A percentile compares a stretch with the other conserved stretches of the same genome.
These are phyloP conservation scores for Drosophila mayri DNA, from an alignment of 1,140 invertebrate genomes.

Conservation along the genomic window DNA sequence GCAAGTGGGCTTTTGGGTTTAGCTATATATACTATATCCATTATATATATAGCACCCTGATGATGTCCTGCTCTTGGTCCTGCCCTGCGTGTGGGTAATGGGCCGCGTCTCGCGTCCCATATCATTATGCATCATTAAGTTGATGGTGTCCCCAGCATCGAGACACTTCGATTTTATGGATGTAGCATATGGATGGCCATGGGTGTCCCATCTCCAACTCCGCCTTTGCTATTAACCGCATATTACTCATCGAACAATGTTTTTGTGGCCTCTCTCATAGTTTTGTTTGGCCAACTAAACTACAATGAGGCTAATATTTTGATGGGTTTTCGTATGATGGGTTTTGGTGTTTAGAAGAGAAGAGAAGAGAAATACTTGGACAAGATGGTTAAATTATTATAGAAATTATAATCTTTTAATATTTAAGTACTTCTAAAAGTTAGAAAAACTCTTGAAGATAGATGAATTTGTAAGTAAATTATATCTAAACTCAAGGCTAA, in stretches of 20 bases:
- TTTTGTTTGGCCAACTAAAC: conserved; percentile 54
- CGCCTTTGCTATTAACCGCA: conserved; percentile 68
- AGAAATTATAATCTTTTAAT: neutral
- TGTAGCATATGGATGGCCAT: conserved; percentile 44
- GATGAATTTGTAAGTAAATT: neutral
- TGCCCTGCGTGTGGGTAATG: conserved; percentile 70
- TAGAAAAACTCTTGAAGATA: too few relatives aligned
- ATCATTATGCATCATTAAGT: conserved; percentile 83
- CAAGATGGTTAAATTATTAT: neutral
- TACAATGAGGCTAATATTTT: conserved; percentile 46
- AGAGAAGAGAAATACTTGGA: too few relatives aligned
- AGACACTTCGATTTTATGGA: conserved; percentile 77
- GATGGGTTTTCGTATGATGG: conserved; percentile 22
- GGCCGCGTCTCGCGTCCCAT: conserved; percentile 76
- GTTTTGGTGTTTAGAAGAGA: neutral
- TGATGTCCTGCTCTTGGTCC: conserved; percentile 33
- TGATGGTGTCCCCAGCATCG: conserved; percentile 59
- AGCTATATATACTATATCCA: conserved; percentile 1
- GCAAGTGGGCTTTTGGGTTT: neutral
- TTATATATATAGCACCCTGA: conserved; percentile 9
- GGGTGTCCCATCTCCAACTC: conserved; percentile 6
- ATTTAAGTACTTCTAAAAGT: neutral
- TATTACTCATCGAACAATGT: conserved; percentile 80
- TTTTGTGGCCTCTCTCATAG: conserved; percentile 45
- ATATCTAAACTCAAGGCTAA: too few relatives aligned